Conservation (phyloP, 2,888 invertebrate species). For the Brachycybe producta region DNA sequence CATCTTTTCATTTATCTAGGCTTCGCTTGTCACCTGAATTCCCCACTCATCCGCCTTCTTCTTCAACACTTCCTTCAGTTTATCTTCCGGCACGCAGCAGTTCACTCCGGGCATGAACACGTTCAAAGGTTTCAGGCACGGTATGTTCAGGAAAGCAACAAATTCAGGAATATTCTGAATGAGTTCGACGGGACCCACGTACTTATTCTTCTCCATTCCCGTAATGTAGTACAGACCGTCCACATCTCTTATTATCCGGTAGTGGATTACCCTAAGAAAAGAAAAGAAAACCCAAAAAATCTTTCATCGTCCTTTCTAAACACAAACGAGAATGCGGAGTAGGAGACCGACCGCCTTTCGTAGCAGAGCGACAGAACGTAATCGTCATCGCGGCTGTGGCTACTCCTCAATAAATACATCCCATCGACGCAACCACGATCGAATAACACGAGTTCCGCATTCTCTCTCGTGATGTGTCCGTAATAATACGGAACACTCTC, state of each 20-base stretch:
- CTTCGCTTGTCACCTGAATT: conserved; percentile 22
- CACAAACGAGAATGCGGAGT: not conserved
- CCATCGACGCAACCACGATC: conserved; percentile 26
- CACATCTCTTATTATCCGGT: conserved; percentile 24
- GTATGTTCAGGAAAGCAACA: conserved; percentile 24
- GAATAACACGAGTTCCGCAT: conserved; percentile 26
- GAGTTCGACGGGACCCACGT: conserved; percentile 23
- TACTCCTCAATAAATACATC: conserved; percentile 25
- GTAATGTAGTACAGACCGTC: conserved; percentile 24
- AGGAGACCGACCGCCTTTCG: conserved; percentile 23
- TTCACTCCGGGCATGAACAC: conserved; percentile 25
- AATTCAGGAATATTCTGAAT: conserved; percentile 24
- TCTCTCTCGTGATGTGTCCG: conserved; percentile 26
- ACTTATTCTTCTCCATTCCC: conserved; percentile 24
- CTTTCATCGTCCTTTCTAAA: too few relatives aligned
- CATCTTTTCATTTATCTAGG: too few relatives aligned
- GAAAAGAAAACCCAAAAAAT: not conserved
- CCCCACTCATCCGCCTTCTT: conserved; percentile 26
- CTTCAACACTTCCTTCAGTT: conserved; percentile 23
- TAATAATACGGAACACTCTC: conserved; percentile 24
- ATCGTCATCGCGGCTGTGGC: conserved; percentile 22
- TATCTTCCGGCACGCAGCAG: conserved; percentile 25
- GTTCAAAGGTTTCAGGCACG: conserved; percentile 24
- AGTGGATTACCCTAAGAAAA: conserved; percentile 25
- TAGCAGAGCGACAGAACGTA: conserved; percentile 26